Evolutionary conservation across 2,888 invertebrate genomes (phyloP).

Genomic region (Melanostoma scalare): DNA sequence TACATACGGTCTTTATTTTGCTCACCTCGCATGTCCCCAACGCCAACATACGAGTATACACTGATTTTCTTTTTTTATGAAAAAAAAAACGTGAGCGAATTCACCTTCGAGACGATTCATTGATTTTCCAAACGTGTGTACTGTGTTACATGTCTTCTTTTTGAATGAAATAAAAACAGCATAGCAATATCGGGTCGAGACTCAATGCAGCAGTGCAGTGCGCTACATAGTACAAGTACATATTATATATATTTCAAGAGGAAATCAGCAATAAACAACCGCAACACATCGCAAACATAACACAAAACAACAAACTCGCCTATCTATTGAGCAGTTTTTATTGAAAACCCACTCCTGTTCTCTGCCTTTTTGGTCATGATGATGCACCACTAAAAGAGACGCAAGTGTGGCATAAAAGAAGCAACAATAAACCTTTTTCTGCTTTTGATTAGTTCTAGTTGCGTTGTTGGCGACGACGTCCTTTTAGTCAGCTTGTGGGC

Average conservation of each 20-base stretch:
- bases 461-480: conserved; percentile 29
- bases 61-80: conserved; percentile 13
- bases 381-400: conserved; percentile 15
- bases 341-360: background rate
- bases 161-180: conserved; percentile 4
- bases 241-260: conserved; percentile 15
- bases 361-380: background rate
- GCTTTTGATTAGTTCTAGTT: conserved; percentile 22
- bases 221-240: background rate
- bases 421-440: conserved; percentile 12
- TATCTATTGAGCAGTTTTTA: conserved; percentile 13
- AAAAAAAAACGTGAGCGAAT: conserved; percentile 35
- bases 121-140: conserved; percentile 43
- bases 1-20: background rate
- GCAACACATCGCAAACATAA: background rate
- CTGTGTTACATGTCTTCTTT: background rate
- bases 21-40: conserved; percentile 31
- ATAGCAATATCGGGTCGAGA: background rate
- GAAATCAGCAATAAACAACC: conserved; percentile 55
- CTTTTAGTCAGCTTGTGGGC: conserved; percentile 1
- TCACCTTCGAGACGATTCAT: conserved; percentile 40
- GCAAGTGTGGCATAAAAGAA: conserved; percentile 3
- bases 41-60: conserved; percentile 1
- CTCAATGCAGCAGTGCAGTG: conserved; percentile 23
- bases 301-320: background rate